Evolutionary conservation across 1,140 invertebrate species (phyloP).

Genomic region (Steinernema feltiae): DNA sequence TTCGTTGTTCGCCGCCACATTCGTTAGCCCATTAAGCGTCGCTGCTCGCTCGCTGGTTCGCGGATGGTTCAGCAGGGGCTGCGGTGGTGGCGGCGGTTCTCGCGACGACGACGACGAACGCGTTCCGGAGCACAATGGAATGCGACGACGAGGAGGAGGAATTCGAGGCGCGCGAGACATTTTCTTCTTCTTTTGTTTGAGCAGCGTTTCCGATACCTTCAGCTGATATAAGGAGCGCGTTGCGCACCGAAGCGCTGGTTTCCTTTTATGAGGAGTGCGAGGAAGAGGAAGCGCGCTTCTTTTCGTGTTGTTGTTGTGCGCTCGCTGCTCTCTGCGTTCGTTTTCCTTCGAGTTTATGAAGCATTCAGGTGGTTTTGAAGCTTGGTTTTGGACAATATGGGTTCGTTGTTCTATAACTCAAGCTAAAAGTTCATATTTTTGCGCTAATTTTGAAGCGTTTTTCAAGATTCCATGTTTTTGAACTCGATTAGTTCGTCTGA

Average conservation of each 20-base stretch:
- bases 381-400: not conserved
- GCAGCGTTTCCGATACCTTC: not conserved
- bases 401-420: not conserved
- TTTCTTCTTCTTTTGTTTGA: constrained; percentile 8
- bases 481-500: no score
- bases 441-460: not conserved
- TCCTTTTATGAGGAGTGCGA: not conserved
- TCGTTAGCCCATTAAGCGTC: not conserved
- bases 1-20: not conserved
- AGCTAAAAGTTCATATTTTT: not conserved
- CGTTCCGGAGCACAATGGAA: constrained; percentile 13
- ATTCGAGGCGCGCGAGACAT: constrained; percentile 13
- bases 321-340: not conserved
- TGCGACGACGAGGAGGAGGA: not conserved
- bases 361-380: not conserved
- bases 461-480: no score
- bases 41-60: no score
- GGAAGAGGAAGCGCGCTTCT: not conserved
- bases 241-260: not conserved
- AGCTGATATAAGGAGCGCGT: not conserved
- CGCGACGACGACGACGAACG: not conserved
- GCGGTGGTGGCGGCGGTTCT: not conserved
- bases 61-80: no score
- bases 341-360: no score
- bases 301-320: not conserved